phyloP scores from a whole-genome alignment of 2,888 invertebrate genomes.

The Podotricha telesiphe region DNA sequence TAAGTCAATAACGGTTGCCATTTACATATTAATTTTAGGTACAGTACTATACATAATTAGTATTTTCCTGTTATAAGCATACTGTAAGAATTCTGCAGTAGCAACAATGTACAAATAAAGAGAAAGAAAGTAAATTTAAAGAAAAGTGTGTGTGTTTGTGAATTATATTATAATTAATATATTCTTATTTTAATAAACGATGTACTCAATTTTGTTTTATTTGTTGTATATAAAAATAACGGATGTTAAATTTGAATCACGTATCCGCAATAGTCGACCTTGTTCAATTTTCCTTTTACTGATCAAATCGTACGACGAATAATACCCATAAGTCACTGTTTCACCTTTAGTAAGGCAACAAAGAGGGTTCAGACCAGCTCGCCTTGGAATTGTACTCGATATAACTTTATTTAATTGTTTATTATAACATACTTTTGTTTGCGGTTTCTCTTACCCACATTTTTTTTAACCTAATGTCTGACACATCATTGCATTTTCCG shows the following conservation, averaged over 20 bases:
- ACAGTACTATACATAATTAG: no score
- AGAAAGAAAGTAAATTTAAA: no score
- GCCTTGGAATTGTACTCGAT: constrained; percentile 35
- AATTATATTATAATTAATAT: no score
- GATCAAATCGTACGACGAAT: constrained; percentile 29
- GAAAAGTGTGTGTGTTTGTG: no score
- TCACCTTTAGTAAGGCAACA: constrained; percentile 39
- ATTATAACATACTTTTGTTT: constrained; percentile 3
- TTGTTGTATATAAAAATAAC: constrained; percentile 32
- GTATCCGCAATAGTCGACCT: constrained; percentile 35
- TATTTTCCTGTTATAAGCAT: no score
- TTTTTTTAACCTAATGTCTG: neutral
- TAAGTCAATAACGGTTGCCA: no score
- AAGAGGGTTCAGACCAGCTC: constrained; percentile 26
- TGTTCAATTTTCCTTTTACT: constrained; percentile 40
- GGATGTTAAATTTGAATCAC: constrained; percentile 26
- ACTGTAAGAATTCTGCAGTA: no score
- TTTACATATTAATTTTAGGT: no score
- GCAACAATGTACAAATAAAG: no score
- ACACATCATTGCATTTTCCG: neutral
- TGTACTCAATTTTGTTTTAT: no score
- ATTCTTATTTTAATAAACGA: no score
- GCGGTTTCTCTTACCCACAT: neutral
- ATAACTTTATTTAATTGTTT: constrained; percentile 33
- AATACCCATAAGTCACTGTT: constrained; percentile 34